Evolutionary conservation across 2,113 vertebrate species (phyloP), one percentile per base, ranked within the genome.

Genomic region (Litocranius walleri): DNA sequence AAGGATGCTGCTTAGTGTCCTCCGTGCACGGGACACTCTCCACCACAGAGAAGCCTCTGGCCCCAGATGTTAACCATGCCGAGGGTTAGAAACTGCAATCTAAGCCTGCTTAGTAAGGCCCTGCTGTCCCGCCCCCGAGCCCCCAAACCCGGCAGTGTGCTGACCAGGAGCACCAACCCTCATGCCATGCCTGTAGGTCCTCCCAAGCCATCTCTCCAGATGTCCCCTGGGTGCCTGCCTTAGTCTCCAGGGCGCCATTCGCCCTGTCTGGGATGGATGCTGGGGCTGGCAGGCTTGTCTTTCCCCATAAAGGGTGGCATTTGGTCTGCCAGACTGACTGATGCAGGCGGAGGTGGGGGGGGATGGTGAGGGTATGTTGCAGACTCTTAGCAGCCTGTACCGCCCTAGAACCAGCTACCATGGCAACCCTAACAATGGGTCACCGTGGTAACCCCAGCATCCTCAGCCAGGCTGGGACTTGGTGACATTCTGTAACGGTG

Each of bases 401-500:
- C 27, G 7, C 48, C 88, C 82, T 50, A 81, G 81, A 88, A 90
- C 50, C 36, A 64, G 82, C 71, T 81, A 64, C 94, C 82, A 82
- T 33, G 54, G 90, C 87, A 96, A 91, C 91, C 1, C 40, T 17
- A 64, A 64, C 52, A 81, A 50, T 57, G 52, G 86, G 57, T 67
- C 85, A 62, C 30, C 50, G 86, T 50, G 82, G 85, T 88, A 92
- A 94, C 52, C 33, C 81, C 5, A 6, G 86, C 64, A 94, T 84
- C 91, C 54, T 88, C 62, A 45, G 19, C 71, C 36, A 80, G 85
- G 80, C 11, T 54, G 7, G 50, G 27, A 52, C 48, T 52, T 30
- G 80, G 89, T 21, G 7, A 50, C 40, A 19, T 43, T 90, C 77
- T 88, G 57, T 52, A 59, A 64, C 0, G 0, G 15, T 3, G 1